Percentiles rank a stretch among this genome's conserved stretches.
Evolutionary conservation across 2,797 vertebrate genomes (phyloP).

Genomic region (Apogon hyalosoma): DNA sequence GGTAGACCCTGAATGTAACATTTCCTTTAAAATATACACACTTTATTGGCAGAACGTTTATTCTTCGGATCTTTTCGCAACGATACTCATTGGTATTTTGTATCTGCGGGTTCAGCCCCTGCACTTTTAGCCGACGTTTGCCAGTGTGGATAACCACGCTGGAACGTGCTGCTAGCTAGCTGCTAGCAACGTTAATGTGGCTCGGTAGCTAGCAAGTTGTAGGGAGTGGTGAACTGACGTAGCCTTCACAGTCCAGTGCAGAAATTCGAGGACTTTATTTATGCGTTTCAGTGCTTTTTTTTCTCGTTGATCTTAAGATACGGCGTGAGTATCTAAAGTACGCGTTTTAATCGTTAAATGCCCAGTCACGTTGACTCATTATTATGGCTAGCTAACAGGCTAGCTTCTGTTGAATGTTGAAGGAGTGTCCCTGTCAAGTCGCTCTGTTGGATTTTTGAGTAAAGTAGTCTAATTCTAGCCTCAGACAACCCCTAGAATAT

Average conservation of each 20-base stretch:
- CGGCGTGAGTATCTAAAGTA: accelerated
- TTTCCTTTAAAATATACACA: background rate
- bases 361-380: slow-evolving; percentile 36
- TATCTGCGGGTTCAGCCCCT: background rate
- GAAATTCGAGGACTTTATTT: accelerated
- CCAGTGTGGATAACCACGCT: slow-evolving; percentile 45
- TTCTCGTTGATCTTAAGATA: accelerated
- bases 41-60: accelerated
- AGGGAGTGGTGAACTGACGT: slow-evolving; percentile 36
- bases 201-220: slow-evolving; percentile 36
- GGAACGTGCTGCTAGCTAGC: slow-evolving; percentile 57
- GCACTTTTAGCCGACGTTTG: slow-evolving; percentile 1
- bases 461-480: background rate
- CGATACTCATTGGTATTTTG: accelerated
- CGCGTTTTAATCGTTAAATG: background rate
- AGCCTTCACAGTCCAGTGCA: background rate
- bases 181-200: slow-evolving; percentile 28
- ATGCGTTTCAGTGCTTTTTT: background rate
- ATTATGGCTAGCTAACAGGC: slow-evolving; percentile 5
- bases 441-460: background rate
- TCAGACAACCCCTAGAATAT: background rate
- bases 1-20: slow-evolving; percentile 18
- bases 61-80: background rate
- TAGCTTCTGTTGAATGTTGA: slow-evolving; percentile 15
- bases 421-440: slow-evolving; percentile 19